These are phyloP conservation scores for Azorinus chamasolen DNA, from an alignment of 2,888 invertebrate species.

Conservation along the genomic window DNA sequence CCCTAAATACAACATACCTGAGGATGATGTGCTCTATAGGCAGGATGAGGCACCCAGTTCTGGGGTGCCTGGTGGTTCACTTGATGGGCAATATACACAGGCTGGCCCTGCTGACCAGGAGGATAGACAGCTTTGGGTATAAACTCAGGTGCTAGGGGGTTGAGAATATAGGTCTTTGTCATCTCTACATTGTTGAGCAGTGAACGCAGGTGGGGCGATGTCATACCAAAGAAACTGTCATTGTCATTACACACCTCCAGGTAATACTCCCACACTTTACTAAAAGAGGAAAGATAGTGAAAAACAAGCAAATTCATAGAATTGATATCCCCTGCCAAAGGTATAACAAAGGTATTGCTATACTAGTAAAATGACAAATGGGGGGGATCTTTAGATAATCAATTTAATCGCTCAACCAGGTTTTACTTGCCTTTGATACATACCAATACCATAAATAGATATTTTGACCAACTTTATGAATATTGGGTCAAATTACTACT, in stretches of 20 bases:
- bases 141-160: constrained; percentile 94
- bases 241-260: constrained; percentile 91
- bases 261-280: constrained; percentile 93
- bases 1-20: no score
- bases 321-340: no score
- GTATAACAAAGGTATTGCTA: no score
- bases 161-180: constrained; percentile 92
- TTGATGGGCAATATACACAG: constrained; percentile 47
- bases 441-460: no score
- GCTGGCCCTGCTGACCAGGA: constrained; percentile 44
- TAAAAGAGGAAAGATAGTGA: constrained; percentile 71
- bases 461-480: no score
- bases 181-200: constrained; percentile 92
- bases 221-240: constrained; percentile 91
- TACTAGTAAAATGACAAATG: no score
- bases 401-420: no score
- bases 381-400: no score
- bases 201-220: constrained; percentile 90
- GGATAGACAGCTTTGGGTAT: constrained; percentile 88
- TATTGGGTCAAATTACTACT: no score
- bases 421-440: no score
- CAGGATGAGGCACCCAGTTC: constrained; percentile 33
- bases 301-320: no score
- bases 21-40: constrained; percentile 48
- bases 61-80: constrained; percentile 34